phyloP scores from a whole-genome alignment of 2,113 vertebrate genomes.

The Galemys pyrenaicus region DNA sequence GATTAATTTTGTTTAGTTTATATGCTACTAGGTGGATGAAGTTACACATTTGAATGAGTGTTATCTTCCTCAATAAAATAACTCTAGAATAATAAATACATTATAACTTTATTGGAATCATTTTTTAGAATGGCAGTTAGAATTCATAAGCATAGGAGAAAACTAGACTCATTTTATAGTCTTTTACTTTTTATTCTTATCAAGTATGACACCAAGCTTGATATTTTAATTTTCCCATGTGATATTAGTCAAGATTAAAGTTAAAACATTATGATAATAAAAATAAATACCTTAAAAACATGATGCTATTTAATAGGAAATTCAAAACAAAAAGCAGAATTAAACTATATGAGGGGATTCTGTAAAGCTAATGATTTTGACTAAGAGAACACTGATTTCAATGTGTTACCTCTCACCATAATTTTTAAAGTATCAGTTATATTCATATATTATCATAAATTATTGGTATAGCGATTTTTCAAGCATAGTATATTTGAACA shows the following conservation, averaged over 20 bases:
- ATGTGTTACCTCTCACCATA: not conserved
- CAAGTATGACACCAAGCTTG: not conserved
- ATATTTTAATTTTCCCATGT: not conserved
- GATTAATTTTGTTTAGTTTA: not conserved
- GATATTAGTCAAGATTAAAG: not conserved
- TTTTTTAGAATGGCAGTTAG: constrained; percentile 1
- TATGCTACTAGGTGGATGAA: not conserved
- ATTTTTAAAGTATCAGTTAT: not conserved
- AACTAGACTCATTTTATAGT: not conserved
- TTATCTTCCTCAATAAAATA: not conserved
- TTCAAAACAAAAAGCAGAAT: constrained; percentile 25
- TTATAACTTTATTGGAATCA: not conserved
- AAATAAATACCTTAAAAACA: constrained; percentile 17
- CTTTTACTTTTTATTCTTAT: not conserved
- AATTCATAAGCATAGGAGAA: not conserved
- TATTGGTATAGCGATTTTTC: not conserved
- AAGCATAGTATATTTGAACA: not conserved
- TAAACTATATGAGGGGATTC: not conserved
- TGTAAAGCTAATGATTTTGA: constrained; percentile 3
- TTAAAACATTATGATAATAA: not conserved
- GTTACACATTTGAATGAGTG: not conserved
- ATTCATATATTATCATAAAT: not conserved
- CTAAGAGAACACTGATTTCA: constrained; percentile 43
- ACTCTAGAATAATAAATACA: not conserved
- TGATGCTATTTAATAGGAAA: not conserved